Evolutionary conservation across 2,113 vertebrate genomes (phyloP), one percentile per base, ranked within the genome.

Genomic region (Oreochromis spilurus): DNA sequence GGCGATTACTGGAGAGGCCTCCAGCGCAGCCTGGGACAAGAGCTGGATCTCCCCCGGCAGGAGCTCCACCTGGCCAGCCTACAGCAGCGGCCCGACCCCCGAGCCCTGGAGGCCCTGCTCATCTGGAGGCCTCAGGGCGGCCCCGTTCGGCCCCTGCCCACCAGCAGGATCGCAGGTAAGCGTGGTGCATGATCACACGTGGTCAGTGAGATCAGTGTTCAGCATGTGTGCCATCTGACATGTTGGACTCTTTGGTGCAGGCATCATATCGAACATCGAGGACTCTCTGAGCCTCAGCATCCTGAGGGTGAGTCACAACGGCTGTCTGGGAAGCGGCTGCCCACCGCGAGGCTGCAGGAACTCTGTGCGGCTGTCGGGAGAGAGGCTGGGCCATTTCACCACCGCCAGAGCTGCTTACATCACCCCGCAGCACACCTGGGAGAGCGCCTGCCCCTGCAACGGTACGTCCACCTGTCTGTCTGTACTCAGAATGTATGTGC

Each of bases 1-100:
- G 97, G 97, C 0, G 98, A 99, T 82, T 97, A 99, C 14, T 99
- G 98, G 99, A 95, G 97, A 29, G 97, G 96, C 88, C 94, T 99
- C 50, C 98, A 99, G 94, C 96, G 97, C 17, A 97, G 95, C 31
- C 94, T 99, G 84, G 96, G 97, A 9, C 93, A 95, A 2, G 55
- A 94, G 31, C 95, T 99, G 7, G 93, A 95, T 81, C 88, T 97
- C 2, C 94, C 95, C 78, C 90, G 95, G 11, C 97, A 97, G 26
- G 96, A 97, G 88, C 96, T 99, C 29, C 97, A 98, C 81, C 95
- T 99, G 95, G 98, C 97, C 93, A 99, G 98, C 93, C 96, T 99
- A 31, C 99, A 99, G 95, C 97, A 97, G 21, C 94, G 93, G 2
- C 95, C 95, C 2, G 36, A 92, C 38, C 77, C 93, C 1, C 86